Percentiles rank a stretch among this genome's conserved stretches.
phyloP scores from a whole-genome alignment of 2,113 vertebrate genomes.

The Scytalopus superciliaris region DNA sequence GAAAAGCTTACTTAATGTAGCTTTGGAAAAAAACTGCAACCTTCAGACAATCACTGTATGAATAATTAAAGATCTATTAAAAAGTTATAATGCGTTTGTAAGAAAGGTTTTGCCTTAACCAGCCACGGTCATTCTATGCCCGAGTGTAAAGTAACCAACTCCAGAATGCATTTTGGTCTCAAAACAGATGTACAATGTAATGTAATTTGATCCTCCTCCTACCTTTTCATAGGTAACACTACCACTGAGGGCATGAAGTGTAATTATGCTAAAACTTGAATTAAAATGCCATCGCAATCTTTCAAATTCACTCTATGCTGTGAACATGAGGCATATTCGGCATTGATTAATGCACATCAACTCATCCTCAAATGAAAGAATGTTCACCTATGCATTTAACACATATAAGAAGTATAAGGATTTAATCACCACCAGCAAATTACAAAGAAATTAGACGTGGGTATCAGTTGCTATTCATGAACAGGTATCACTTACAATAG shows the following conservation, averaged over 20 bases:
- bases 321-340: conserved; percentile 3
- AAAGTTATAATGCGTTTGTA: conserved; percentile 45
- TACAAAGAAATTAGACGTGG: neutral
- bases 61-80: conserved; percentile 65
- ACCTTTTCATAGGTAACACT: conserved; percentile 67
- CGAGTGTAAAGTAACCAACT: conserved; percentile 64
- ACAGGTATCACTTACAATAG: conserved; percentile 25
- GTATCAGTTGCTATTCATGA: neutral
- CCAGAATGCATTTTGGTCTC: conserved; percentile 52
- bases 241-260: conserved; percentile 63
- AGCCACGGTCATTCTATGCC: conserved; percentile 62
- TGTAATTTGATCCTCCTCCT: conserved; percentile 71
- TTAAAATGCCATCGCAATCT: conserved; percentile 37
- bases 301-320: conserved; percentile 8
- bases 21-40: conserved; percentile 9
- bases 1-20: neutral
- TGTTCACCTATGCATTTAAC: conserved; percentile 4
- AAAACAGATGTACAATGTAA: conserved; percentile 72
- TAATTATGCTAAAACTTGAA: conserved; percentile 73
- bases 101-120: conserved; percentile 45
- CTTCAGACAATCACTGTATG: conserved; percentile 21
- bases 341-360: conserved; percentile 43
- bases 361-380: conserved; percentile 20
- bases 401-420: neutral
- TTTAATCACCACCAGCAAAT: neutral